A percentile compares a stretch with the other conserved stretches of the same genome.
phyloP scores from a whole-genome alignment of 2,113 vertebrate species.

The Chlamydotis undulata region DNA sequence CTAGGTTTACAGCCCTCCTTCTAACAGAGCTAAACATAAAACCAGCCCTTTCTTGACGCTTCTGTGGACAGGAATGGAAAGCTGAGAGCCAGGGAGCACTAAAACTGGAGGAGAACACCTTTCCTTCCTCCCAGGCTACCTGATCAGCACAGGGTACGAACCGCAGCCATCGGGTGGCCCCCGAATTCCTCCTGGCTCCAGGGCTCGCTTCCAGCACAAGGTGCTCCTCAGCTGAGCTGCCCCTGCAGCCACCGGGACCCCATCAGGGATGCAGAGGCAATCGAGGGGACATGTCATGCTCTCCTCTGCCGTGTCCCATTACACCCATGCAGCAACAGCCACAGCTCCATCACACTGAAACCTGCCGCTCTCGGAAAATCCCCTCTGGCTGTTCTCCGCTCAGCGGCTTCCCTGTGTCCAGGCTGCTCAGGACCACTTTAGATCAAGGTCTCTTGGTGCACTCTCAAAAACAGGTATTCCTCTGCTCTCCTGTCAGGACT shows the following conservation, averaged over 20 bases:
- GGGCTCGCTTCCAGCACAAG: not conserved
- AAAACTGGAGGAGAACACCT: constrained; percentile 12
- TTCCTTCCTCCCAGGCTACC: not conserved
- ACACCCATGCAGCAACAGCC: not conserved
- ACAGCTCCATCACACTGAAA: not conserved
- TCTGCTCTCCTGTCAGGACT: not conserved
- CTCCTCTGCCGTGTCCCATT: not conserved
- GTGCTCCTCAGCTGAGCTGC: not conserved
- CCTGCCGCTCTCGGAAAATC: not conserved
- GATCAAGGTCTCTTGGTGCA: not conserved
- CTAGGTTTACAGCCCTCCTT: not conserved
- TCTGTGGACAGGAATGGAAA: not conserved
- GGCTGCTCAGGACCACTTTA: not conserved
- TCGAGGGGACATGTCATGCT: not conserved
- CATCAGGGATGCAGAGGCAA: not conserved
- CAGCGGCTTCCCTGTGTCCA: not conserved
- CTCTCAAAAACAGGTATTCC: not conserved
- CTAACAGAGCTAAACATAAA: not conserved
- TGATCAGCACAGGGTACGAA: not conserved
- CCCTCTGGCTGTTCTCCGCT: not conserved
- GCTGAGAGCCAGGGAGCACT: not conserved
- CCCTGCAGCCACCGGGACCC: not conserved
- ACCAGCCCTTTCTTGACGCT: not conserved
- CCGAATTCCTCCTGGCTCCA: not conserved
- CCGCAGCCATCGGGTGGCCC: not conserved